Conservation (phyloP, 1,140 invertebrate genomes). For the Drosophila fuyamai region DNA sequence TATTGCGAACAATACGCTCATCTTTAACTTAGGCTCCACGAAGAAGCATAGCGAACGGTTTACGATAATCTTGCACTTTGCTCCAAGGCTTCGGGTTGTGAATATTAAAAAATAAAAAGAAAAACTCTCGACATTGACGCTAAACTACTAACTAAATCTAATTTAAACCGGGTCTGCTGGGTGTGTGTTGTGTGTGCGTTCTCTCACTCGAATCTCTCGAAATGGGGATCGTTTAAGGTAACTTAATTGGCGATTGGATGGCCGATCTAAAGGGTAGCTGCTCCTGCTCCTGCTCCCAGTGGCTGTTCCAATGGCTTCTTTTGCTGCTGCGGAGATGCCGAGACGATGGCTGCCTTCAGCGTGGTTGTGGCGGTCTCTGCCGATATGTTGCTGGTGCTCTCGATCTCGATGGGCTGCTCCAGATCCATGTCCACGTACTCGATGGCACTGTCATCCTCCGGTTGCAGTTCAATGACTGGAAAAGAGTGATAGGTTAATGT, state of each 20-base stretch:
- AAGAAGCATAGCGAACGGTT: slow-evolving; percentile 21
- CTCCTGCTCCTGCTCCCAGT: slow-evolving; percentile 14
- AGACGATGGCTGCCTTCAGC: slow-evolving; percentile 45
- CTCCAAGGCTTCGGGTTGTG: slow-evolving; percentile 25
- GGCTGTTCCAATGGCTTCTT: slow-evolving; percentile 33
- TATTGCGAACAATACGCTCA: slow-evolving; percentile 47
- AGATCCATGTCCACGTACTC: slow-evolving; percentile 82
- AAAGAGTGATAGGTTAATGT: background rate
- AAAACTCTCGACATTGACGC: slow-evolving; percentile 54
- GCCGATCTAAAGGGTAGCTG: slow-evolving; percentile 36
- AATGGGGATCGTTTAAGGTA: slow-evolving; percentile 16
- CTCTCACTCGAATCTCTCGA: slow-evolving; percentile 30
- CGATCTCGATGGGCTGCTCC: slow-evolving; percentile 73
- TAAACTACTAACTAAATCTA: slow-evolving; percentile 69
- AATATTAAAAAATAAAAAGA: slow-evolving; percentile 7
- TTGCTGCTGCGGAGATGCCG: slow-evolving; percentile 21
- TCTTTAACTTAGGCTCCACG: slow-evolving; percentile 30
- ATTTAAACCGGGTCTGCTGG: slow-evolving; percentile 64
- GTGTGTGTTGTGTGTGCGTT: slow-evolving; percentile 63
- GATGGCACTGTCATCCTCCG: slow-evolving; percentile 75
- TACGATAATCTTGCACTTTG: slow-evolving; percentile 74
- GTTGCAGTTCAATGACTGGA: slow-evolving; percentile 72
- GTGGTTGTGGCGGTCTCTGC: slow-evolving; percentile 52
- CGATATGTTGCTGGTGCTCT: slow-evolving; percentile 66
- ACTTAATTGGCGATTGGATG: slow-evolving; percentile 3